A percentile compares a stretch with the other conserved stretches of the same genome.
phyloP scores from a whole-genome alignment of 1,140 invertebrate species.

The Temnothorax curvispinosus region DNA sequence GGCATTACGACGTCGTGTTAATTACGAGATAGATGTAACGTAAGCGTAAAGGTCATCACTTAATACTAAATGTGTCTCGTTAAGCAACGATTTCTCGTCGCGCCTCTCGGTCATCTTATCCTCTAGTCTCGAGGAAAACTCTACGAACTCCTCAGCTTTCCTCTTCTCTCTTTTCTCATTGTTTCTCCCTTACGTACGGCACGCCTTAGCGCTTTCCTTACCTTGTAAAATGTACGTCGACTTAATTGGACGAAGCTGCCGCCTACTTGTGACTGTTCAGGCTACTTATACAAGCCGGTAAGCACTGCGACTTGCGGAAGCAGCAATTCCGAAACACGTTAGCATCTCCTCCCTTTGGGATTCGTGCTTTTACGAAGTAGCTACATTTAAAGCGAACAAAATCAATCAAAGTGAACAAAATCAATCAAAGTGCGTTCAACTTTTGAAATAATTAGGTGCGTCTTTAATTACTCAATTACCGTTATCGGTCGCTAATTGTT shows the following conservation, averaged over 20 bases:
- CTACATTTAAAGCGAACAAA: not conserved
- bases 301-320: conserved; percentile 40
- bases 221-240: conserved; percentile 69
- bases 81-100: conserved; percentile 38
- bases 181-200: conserved; percentile 54
- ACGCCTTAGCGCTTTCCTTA: conserved; percentile 59
- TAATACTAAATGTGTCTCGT: conserved; percentile 51
- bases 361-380: not conserved
- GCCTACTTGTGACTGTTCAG: conserved; percentile 68
- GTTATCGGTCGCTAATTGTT: not conserved
- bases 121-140: conserved; percentile 29
- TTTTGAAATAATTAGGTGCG: not conserved
- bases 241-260: conserved; percentile 73
- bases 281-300: conserved; percentile 52
- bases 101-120: conserved; percentile 42
- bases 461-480: not conserved
- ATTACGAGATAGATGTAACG: conserved; percentile 9
- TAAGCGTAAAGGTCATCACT: conserved; percentile 20
- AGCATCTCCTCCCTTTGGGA: conserved; percentile 2
- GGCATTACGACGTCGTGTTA: not conserved
- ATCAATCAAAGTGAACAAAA: conserved; percentile 18
- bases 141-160: conserved; percentile 39
- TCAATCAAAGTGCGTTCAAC: not conserved
- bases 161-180: conserved; percentile 62
- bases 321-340: conserved; percentile 66